Percentiles rank a stretch among this genome's conserved stretches.
phyloP scores from a whole-genome alignment of 2,113 vertebrate genomes.

The Canis aureus region DNA sequence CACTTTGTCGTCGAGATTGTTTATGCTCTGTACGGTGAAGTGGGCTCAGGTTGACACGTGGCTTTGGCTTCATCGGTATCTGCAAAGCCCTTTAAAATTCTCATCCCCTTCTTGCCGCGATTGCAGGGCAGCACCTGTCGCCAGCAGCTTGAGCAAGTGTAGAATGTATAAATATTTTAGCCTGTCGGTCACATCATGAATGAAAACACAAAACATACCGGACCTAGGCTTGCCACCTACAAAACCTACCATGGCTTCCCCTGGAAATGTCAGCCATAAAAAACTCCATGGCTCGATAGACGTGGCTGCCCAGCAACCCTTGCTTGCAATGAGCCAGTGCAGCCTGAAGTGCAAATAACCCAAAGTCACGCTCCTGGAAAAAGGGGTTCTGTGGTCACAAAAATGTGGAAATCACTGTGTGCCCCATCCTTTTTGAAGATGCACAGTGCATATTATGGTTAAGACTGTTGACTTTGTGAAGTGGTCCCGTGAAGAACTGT shows the following conservation, averaged over 20 bases:
- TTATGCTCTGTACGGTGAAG: neutral
- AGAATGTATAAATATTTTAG: neutral
- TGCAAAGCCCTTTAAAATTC: neutral
- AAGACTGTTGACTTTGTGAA: neutral
- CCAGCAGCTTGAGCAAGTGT: neutral
- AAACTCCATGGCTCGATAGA: neutral
- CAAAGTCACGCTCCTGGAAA: neutral
- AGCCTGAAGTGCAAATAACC: neutral
- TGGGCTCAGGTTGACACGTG: neutral
- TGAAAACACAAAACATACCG: neutral
- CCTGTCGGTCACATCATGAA: neutral
- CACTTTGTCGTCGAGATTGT: neutral
- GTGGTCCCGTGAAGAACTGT: neutral
- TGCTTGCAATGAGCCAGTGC: neutral
- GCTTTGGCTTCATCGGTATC: neutral
- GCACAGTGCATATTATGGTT: fast-evolving
- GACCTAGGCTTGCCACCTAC: neutral
- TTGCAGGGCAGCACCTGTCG: neutral
- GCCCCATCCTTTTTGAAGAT: neutral
- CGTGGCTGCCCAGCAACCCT: neutral
- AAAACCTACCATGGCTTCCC: neutral
- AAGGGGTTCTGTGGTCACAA: neutral
- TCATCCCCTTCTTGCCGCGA: neutral
- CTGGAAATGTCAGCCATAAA: neutral
- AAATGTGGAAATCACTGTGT: neutral